These are phyloP conservation scores for Pandemis heparana DNA, from an alignment of 2,888 invertebrate genomes.

Conservation along the genomic window DNA sequence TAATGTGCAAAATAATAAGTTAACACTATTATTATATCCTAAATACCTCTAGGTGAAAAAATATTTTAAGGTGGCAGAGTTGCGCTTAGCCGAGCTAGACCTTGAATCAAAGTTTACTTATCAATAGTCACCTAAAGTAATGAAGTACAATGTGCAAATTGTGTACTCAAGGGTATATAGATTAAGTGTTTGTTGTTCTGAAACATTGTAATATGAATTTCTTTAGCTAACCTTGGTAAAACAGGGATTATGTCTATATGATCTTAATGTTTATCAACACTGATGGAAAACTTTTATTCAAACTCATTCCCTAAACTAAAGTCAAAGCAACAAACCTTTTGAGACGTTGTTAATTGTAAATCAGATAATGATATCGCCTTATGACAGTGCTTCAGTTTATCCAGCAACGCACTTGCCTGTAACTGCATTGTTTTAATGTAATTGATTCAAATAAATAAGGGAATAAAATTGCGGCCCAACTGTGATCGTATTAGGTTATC, in stretches of 20 bases:
- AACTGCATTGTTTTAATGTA: slow-evolving; percentile 68
- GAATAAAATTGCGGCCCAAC: slow-evolving; percentile 37
- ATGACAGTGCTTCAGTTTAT: slow-evolving; percentile 83
- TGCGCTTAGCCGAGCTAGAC: background rate
- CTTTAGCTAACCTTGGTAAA: background rate
- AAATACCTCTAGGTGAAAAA: background rate
- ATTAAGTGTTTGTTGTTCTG: background rate
- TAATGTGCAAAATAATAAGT: too few relatives aligned
- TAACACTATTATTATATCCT: background rate
- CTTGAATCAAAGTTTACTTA: background rate
- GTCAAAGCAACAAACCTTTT: slow-evolving; percentile 85
- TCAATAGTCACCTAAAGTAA: background rate
- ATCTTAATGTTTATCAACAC: slow-evolving; percentile 36
- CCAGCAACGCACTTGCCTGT: slow-evolving; percentile 84
- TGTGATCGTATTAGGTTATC: slow-evolving; percentile 56
- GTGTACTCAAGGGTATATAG: background rate
- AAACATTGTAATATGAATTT: background rate
- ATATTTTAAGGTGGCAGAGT: background rate
- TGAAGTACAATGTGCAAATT: background rate
- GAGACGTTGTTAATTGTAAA: slow-evolving; percentile 87
- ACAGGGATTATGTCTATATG: background rate
- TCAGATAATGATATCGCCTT: slow-evolving; percentile 76
- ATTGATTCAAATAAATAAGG: slow-evolving; percentile 8
- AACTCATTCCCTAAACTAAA: slow-evolving; percentile 1
- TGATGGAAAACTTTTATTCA: slow-evolving; percentile 20